Evolutionary conservation across 2,113 vertebrate genomes (phyloP).

Genomic region (Pagrus major): DNA sequence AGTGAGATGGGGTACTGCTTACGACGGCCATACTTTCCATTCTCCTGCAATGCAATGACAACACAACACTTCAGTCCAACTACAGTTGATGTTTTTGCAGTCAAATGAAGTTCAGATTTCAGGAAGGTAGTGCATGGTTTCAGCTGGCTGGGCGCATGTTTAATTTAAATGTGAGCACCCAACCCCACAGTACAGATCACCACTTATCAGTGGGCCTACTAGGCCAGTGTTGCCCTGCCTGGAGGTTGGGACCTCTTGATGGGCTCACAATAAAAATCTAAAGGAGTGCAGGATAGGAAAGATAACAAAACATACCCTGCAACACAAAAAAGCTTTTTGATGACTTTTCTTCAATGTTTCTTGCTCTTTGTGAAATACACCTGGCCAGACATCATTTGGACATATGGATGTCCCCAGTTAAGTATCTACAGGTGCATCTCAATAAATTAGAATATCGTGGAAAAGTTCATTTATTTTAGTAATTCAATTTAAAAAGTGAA

Average conservation of each 20-base stretch:
- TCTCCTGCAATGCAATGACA: slow-evolving; percentile 84
- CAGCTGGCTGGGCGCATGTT: background rate
- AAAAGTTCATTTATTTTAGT: no score
- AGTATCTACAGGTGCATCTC: no score
- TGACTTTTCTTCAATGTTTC: background rate
- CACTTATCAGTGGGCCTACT: background rate
- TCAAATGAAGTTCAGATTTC: background rate
- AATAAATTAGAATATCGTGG: no score
- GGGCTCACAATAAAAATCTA: background rate
- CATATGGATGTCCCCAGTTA: no score
- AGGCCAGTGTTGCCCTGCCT: background rate
- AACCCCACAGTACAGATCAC: background rate
- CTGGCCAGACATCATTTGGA: no score
- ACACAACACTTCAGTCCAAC: background rate
- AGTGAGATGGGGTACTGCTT: slow-evolving; percentile 97
- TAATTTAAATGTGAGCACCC: background rate
- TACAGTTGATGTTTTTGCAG: background rate
- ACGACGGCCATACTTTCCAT: slow-evolving; percentile 94
- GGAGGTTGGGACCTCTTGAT: no score
- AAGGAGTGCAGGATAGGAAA: background rate
- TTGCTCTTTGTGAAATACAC: no score
- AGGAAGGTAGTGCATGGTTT: background rate
- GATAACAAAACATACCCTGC: background rate
- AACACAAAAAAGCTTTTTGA: background rate
- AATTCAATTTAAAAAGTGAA: no score